Percentiles rank a stretch among this genome's conserved stretches.
phyloP scores from a whole-genome alignment of 2,888 invertebrate genomes.

The Netelia virgata region DNA sequence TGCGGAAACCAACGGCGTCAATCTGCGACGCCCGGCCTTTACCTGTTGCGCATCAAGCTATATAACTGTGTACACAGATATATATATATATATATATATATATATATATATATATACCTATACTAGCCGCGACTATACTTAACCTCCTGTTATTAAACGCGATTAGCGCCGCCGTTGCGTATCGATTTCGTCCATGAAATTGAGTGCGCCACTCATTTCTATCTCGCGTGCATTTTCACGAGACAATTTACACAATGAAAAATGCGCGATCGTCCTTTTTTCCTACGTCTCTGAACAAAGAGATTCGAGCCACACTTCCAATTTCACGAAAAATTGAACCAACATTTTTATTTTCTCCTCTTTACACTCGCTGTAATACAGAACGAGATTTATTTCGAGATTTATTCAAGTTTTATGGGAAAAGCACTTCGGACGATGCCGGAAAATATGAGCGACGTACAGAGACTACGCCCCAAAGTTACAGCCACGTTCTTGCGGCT shows the following conservation, averaged over 20 bases:
- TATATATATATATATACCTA: conserved; percentile 1
- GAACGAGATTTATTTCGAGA: background rate
- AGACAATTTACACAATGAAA: background rate
- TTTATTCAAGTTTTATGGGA: background rate
- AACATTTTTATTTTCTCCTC: background rate
- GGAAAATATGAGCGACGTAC: background rate
- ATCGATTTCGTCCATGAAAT: conserved; percentile 11
- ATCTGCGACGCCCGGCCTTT: conserved; percentile 38
- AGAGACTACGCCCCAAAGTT: background rate
- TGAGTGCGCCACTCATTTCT: background rate
- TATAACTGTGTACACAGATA: background rate
- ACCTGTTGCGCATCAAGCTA: conserved; percentile 62
- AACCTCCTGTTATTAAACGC: conserved; percentile 53
- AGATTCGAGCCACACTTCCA: background rate
- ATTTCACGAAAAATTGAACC: background rate
- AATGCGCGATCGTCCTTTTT: background rate
- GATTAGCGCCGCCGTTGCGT: conserved; percentile 40
- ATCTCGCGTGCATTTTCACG: background rate
- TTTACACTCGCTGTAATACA: background rate
- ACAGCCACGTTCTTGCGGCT: conserved; percentile 4
- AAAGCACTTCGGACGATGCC: background rate
- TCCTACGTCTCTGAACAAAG: background rate
- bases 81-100: background rate
- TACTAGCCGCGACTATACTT: conserved; percentile 18
- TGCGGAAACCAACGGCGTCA: conserved; percentile 40